These are phyloP conservation scores for Drosophila insularis DNA, from an alignment of 1,140 invertebrate species.

Conservation along the genomic window DNA sequence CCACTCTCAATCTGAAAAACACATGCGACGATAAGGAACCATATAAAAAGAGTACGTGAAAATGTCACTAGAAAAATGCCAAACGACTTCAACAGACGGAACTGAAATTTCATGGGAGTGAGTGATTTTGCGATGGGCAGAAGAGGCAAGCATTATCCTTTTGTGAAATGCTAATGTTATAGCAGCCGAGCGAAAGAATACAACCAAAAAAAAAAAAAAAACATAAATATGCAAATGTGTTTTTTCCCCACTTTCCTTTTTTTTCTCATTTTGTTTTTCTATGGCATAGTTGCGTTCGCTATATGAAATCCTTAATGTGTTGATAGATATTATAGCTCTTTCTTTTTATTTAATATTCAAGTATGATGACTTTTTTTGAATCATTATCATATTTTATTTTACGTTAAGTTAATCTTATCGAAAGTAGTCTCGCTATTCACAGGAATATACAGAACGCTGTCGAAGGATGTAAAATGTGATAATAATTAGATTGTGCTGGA, in stretches of 20 bases:
- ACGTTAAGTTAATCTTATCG: no score
- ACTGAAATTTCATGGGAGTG: constrained; percentile 5
- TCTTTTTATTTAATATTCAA: constrained; percentile 23
- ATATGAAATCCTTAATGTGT: constrained; percentile 76
- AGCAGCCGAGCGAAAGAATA: constrained; percentile 34
- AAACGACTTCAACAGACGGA: constrained; percentile 45
- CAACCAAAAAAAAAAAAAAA: constrained; percentile 51
- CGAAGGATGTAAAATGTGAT: no score
- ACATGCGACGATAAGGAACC: constrained; percentile 3
- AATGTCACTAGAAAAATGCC: constrained; percentile 63
- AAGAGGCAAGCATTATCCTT: constrained; percentile 66
- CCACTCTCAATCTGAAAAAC: background rate
- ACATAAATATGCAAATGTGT: constrained; percentile 78
- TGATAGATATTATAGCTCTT: constrained; percentile 51
- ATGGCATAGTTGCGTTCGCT: constrained; percentile 63
- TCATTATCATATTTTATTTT: no score
- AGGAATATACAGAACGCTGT: no score
- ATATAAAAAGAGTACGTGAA: constrained; percentile 46
- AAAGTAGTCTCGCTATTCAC: no score
- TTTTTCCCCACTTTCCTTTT: constrained; percentile 31
- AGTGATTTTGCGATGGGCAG: background rate
- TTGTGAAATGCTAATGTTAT: constrained; percentile 74
- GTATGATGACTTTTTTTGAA: background rate
- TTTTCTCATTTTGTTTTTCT: constrained; percentile 16
- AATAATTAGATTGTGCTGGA: no score